phyloP scores from a whole-genome alignment of 1,140 invertebrate species.

The Teleopsis dalmanni region DNA sequence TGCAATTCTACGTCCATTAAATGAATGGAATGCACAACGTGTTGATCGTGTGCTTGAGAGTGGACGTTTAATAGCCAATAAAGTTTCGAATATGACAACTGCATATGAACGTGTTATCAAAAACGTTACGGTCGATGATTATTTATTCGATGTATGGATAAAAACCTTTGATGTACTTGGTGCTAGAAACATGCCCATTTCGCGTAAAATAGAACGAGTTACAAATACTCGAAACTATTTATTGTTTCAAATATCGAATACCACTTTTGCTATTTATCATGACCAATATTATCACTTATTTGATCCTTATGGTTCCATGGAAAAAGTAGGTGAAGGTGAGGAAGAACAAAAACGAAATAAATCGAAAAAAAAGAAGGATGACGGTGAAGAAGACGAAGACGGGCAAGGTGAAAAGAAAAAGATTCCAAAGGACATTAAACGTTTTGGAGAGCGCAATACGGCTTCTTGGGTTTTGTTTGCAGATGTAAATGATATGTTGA shows the following conservation, averaged over 20 bases:
- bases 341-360: constrained; percentile 16
- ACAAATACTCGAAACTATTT: constrained; percentile 45
- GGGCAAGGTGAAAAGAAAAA: constrained; percentile 14
- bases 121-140: constrained; percentile 52
- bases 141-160: constrained; percentile 54
- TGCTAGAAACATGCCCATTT: constrained; percentile 17
- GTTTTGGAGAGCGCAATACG: constrained; percentile 33
- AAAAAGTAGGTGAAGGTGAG: constrained; percentile 16
- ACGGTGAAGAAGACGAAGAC: constrained; percentile 13
- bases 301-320: constrained; percentile 48
- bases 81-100: constrained; percentile 49
- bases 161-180: constrained; percentile 44
- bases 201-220: constrained; percentile 23
- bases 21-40: constrained; percentile 52
- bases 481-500: constrained; percentile 22
- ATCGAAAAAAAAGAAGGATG: too few species aligned
- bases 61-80: constrained; percentile 48
- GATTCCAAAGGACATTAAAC: constrained; percentile 13
- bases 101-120: constrained; percentile 51
- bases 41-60: constrained; percentile 52
- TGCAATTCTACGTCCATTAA: constrained; percentile 51
- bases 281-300: constrained; percentile 52
- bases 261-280: constrained; percentile 49
- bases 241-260: constrained; percentile 48
- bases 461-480: constrained; percentile 39